Evolutionary conservation across 2,888 invertebrate genomes (phyloP).

Genomic region (Ernsta delagoae): DNA sequence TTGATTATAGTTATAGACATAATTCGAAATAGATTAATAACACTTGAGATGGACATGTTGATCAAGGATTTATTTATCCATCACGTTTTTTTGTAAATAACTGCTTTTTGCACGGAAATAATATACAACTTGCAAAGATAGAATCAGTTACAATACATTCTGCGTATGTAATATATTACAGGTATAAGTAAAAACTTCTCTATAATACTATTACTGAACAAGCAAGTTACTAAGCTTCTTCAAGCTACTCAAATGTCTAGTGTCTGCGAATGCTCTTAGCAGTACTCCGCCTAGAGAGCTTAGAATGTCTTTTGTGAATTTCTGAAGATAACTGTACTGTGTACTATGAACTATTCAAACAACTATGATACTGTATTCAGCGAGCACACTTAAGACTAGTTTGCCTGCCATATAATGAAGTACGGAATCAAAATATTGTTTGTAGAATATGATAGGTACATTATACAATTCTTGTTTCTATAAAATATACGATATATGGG

Average conservation of each 20-base stretch:
- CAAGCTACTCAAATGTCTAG: conserved; percentile 26
- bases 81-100: too few species aligned
- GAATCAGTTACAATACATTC: too few species aligned
- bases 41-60: too few species aligned
- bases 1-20: too few species aligned
- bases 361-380: conserved; percentile 4
- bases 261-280: conserved; percentile 23
- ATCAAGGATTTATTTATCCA: too few species aligned
- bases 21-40: too few species aligned
- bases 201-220: conserved; percentile 1
- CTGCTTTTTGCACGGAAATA: too few species aligned
- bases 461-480: too few species aligned
- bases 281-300: conserved; percentile 14
- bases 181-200: neutral
- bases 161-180: too few species aligned
- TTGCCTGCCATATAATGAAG: neutral
- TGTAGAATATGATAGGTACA: too few species aligned
- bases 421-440: neutral
- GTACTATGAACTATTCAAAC: conserved; percentile 14
- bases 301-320: conserved; percentile 28
- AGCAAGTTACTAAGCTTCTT: conserved; percentile 15
- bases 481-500: too few species aligned
- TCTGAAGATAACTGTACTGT: conserved; percentile 16
- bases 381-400: neutral
- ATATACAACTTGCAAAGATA: too few species aligned